Base-by-base conservation (phyloP, 1,140 invertebrate species). In the Stegodyphus mimosarum region DNA sequence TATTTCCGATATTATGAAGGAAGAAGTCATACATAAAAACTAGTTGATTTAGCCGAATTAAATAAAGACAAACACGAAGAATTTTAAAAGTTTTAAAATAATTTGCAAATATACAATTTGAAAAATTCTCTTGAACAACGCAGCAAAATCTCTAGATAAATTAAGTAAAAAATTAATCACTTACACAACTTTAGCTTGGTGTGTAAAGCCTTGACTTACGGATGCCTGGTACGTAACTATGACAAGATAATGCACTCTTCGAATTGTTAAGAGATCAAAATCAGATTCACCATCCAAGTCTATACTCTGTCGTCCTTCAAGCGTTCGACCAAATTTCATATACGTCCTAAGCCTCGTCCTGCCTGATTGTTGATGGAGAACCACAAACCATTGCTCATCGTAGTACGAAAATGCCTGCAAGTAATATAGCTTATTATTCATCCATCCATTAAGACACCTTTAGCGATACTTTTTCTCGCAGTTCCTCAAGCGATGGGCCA, bases 361-460 rank as follows among this genome's bases (percentile, higher is more conserved):
- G 15, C 63, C 51, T 7, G 9, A n/a, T 52, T 6, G 66, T 51
- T 5, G 60, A 55, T 76, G 81, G 6, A 78, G 67, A 11, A 72
- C 50, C 0, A 64, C 73, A 11, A 85, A 78, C 83, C 83, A 85
- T n/a, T 77, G 83, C n/a, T 85, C 74, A 7, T 72, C 67, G 51
- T 15, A 53, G 18, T 77, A 64, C 0, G 67, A 11, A 10, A 85
- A 85, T 15, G 66, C 74, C 83, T 85, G 33, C 9, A 64, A 72
- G 15, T 60, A 33, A 33, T 33, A 33, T 3, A 33, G 1, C 33
- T 33, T 3, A 33, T 33, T 33, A 33, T 33, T 33, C 33, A 33
- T 33, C 3, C 1, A 33, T 33, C 33, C 33, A 1, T 33, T 33
- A 33, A 33, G 33, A 33, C 3, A 33, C 33, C 3, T 33, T 33